phyloP scores from a whole-genome alignment of 2,888 invertebrate genomes.

The Fragum whitleyi region DNA sequence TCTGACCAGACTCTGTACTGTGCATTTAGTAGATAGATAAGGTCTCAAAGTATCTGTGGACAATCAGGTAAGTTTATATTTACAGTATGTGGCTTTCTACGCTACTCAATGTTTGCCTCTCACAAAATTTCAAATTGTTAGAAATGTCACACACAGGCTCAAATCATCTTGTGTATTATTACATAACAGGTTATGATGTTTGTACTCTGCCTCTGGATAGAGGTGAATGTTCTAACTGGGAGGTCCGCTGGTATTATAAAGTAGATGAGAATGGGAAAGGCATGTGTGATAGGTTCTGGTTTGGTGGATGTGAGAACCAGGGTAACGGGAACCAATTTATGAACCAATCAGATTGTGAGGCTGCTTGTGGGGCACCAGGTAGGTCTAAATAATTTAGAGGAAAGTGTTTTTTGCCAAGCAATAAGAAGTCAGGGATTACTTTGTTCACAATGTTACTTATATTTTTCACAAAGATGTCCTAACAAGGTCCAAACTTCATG shows the following conservation, averaged over 20 bases:
- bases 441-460: too few species aligned
- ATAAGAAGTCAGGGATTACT: not conserved
- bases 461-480: too few species aligned
- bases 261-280: slow-evolving; percentile 86
- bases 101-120: too few species aligned
- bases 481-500: too few species aligned
- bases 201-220: slow-evolving; percentile 68
- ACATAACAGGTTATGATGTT: slow-evolving; percentile 33
- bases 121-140: too few species aligned
- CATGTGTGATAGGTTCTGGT: slow-evolving; percentile 90
- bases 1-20: too few species aligned
- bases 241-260: slow-evolving; percentile 82
- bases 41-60: too few species aligned
- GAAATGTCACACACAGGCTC: too few species aligned
- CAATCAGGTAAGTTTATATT: too few species aligned
- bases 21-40: too few species aligned
- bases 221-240: slow-evolving; percentile 80
- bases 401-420: not conserved
- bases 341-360: slow-evolving; percentile 65
- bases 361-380: slow-evolving; percentile 28
- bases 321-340: slow-evolving; percentile 89
- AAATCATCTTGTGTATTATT: too few species aligned
- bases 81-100: too few species aligned
- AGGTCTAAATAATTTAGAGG: not conserved
- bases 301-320: slow-evolving; percentile 85